Conservation (phyloP, 2,797 vertebrate genomes). For the Hapalemur alaotrensis region DNA sequence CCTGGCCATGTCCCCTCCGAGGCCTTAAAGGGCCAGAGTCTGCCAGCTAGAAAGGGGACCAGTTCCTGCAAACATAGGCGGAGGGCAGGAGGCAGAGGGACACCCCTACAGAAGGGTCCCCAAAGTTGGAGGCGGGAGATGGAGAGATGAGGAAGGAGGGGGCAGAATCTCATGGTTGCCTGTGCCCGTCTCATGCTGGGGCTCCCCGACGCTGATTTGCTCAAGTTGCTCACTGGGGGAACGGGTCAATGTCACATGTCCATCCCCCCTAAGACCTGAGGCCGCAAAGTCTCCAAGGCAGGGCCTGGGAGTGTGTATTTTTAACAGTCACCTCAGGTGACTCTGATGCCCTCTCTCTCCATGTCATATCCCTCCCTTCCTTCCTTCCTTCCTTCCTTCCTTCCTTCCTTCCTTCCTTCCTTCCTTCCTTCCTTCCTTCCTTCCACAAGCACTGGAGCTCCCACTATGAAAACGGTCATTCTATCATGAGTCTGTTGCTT, state of each 20-base stretch:
- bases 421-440: no score
- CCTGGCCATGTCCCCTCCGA: constrained; percentile 29
- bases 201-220: background rate
- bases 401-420: no score
- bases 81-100: background rate
- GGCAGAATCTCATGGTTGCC: background rate
- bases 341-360: background rate
- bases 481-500: background rate
- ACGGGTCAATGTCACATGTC: background rate
- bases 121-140: background rate
- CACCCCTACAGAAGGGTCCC: background rate
- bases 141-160: background rate
- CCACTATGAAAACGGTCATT: background rate
- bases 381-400: no score
- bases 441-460: background rate
- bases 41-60: background rate
- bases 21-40: constrained; percentile 69
- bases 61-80: background rate
- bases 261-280: background rate
- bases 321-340: background rate
- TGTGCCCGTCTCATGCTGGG: background rate
- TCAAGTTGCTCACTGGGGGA: background rate
- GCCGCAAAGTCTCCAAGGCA: background rate
- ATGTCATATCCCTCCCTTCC: background rate
- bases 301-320: background rate